phyloP scores from a whole-genome alignment of 1,140 invertebrate species.

The Telenomus remus region DNA sequence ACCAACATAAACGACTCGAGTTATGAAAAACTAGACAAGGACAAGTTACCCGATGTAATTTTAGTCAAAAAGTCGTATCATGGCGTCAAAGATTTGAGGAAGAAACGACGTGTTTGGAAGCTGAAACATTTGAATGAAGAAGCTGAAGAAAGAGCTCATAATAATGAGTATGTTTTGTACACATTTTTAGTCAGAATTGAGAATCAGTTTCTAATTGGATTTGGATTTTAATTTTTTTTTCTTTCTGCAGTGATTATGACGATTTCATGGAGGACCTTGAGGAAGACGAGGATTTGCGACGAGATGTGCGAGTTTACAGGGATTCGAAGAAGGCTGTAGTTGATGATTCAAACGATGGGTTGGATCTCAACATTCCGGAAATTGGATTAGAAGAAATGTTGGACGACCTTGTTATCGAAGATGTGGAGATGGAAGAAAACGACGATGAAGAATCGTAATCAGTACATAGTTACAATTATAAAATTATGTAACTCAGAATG shows the following conservation, averaged over 20 bases:
- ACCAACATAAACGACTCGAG: constrained; percentile 93
- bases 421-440: constrained; percentile 79
- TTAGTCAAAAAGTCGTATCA: constrained; percentile 95
- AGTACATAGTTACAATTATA: not conserved
- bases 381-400: constrained; percentile 98
- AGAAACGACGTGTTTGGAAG: constrained; percentile 92
- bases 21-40: constrained; percentile 87
- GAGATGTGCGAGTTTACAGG: constrained; percentile 96
- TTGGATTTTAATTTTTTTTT: constrained; percentile 4
- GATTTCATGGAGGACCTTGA: constrained; percentile 98
- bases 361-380: constrained; percentile 83
- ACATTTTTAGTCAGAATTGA: constrained; percentile 5
- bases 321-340: constrained; percentile 80
- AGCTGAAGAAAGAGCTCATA: constrained; percentile 80
- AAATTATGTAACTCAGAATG: not conserved
- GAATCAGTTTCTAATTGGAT: not conserved
- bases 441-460: constrained; percentile 13
- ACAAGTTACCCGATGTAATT: constrained; percentile 90
- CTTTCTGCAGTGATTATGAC: constrained; percentile 84
- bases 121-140: constrained; percentile 89
- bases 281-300: constrained; percentile 91
- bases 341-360: constrained; percentile 79
- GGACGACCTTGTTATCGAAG: constrained; percentile 92
- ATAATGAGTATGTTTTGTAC: constrained; percentile 79
- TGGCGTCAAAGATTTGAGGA: constrained; percentile 80